Evolutionary conservation across 2,113 vertebrate genomes (phyloP).

Genomic region (Polyodon spathula): DNA sequence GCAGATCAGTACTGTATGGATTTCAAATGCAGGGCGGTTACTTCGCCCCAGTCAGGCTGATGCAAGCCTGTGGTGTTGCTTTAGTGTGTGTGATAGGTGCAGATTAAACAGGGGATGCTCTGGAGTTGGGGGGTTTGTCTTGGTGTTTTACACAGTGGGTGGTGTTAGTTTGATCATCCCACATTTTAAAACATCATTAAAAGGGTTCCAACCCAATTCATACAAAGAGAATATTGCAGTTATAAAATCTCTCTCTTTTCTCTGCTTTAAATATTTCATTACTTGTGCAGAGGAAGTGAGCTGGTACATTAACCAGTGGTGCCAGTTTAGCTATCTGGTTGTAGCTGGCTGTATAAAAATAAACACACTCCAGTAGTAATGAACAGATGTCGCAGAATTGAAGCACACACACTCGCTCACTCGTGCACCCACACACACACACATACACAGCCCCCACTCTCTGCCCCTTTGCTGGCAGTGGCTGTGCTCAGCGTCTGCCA

Average conservation of each 20-base stretch:
- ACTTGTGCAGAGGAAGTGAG: conserved; percentile 34
- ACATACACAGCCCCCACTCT: conserved; percentile 16
- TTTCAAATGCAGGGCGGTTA: too few relatives aligned
- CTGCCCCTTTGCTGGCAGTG: neutral
- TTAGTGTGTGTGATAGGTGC: too few relatives aligned
- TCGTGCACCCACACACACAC: conserved; percentile 27
- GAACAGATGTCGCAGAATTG: conserved; percentile 66
- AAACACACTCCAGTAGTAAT: conserved; percentile 67
- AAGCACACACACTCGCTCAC: conserved; percentile 38
- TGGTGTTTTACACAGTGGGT: too few relatives aligned
- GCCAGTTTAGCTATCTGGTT: conserved; percentile 58
- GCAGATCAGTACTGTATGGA: too few relatives aligned
- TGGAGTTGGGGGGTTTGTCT: too few relatives aligned
- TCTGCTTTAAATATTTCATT: conserved; percentile 57
- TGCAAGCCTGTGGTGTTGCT: too few relatives aligned
- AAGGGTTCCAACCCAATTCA: too few relatives aligned
- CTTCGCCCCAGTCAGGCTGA: too few relatives aligned
- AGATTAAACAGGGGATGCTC: too few relatives aligned
- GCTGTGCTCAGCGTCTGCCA: neutral
- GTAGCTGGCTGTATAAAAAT: conserved; percentile 65
- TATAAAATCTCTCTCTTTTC: conserved; percentile 14
- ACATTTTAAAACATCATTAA: too few relatives aligned
- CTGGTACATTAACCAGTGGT: conserved; percentile 60
- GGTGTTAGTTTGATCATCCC: too few relatives aligned
- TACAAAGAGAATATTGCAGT: too few relatives aligned